Base-by-base conservation (phyloP, 1,140 invertebrate species). In the Neuroterus valhalla region DNA sequence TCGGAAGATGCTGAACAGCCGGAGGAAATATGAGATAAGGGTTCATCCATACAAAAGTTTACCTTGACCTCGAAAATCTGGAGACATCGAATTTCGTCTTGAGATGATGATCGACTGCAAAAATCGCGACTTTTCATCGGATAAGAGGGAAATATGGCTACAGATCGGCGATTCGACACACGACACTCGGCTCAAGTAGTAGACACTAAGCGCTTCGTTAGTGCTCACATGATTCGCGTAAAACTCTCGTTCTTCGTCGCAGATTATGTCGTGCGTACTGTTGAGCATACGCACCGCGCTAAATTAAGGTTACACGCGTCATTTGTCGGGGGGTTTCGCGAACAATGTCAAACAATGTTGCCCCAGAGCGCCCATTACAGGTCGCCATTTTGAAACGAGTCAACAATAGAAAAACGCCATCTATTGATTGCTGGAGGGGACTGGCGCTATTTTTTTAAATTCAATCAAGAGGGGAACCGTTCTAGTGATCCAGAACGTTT, bases 131-230 rank as follows among this genome's bases (percentile, higher is more conserved):
- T 68, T 80, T 73, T 81, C 52, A 72, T 43, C 70, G 77, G 80
- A 84, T 80, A 84, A 82, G 66, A 87, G 76, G 71, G 67, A 85
- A 87, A 86, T 87, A 87, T 86, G 84, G 86, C 84, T 81, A 85
- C 83, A 85, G 67, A 76, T 75, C 72, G 76, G 52, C 62, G 21
- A 62, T 31, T 31, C 71, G 80, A 77, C 78, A 79, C 79, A 70
- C 69, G 72, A 81, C 74, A 81, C 71, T 70, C 74, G 72, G 23
- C 80, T 70, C 68, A 76, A 73, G 72, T 79, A 70, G 75, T 75
- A 48, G 8, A 19, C 6, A n/a, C 23, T 6, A 62, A 62, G 23
- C 15, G 26, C 14, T 52, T 42, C 72, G 70, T 44, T 69, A 80
- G 69, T 71, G 15, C 15, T 77, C 76, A 79, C 82, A 85, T 84